Conservation (phyloP, 2,797 vertebrate species). For the Alca torda region DNA sequence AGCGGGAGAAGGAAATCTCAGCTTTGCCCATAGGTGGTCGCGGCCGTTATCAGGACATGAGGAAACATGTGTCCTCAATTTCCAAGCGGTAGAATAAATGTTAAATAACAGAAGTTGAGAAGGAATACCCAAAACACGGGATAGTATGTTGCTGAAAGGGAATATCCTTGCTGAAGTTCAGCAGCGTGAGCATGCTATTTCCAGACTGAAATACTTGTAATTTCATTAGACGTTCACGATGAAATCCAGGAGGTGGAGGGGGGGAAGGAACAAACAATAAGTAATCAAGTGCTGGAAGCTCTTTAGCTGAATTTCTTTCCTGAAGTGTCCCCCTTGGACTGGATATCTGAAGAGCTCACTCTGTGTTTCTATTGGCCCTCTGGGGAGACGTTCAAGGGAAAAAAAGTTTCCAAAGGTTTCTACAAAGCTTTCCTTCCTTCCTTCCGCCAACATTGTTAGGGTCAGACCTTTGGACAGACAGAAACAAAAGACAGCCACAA, state of each 20-base stretch:
- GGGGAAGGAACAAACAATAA: conserved; percentile 26
- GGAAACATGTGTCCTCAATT: conserved; percentile 33
- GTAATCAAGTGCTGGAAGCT: conserved; percentile 46
- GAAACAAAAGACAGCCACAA: conserved; percentile 26
- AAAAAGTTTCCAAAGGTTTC: conserved; percentile 35
- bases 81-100: background rate
- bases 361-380: conserved; percentile 6
- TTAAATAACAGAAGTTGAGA: background rate
- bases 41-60: background rate
- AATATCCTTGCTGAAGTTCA: background rate
- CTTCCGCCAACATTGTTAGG: conserved; percentile 31
- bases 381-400: background rate
- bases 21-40: background rate
- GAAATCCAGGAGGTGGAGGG: background rate
- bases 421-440: conserved; percentile 54
- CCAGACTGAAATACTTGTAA: conserved; percentile 43
- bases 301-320: conserved; percentile 54
- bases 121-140: background rate
- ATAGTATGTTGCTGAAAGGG: background rate
- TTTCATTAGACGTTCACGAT: conserved; percentile 48
- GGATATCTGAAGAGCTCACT: conserved; percentile 3
- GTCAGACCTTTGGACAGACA: conserved; percentile 54
- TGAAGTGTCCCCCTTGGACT: conserved; percentile 23
- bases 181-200: background rate
- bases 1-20: background rate